Percentiles rank a stretch among this genome's conserved stretches.
Conservation (phyloP, 2,888 invertebrate genomes). For the Cerastoderma edule region DNA sequence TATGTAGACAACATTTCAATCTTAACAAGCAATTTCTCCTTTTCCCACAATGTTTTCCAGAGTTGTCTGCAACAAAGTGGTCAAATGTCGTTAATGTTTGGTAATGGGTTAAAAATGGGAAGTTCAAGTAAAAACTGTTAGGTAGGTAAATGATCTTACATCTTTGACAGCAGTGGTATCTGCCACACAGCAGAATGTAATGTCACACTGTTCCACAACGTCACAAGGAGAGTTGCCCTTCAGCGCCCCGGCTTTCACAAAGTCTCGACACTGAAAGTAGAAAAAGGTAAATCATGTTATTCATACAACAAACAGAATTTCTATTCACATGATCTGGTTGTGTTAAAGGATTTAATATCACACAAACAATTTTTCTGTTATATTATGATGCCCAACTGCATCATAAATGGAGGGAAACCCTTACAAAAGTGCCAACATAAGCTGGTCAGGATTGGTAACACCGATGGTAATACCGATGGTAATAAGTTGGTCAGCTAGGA, state of each 20-base stretch:
- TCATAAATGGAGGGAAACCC: too few relatives aligned
- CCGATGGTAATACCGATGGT: too few relatives aligned
- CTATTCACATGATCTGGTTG: too few relatives aligned
- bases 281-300: not conserved
- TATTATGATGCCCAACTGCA: too few relatives aligned
- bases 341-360: too few relatives aligned
- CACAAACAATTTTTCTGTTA: too few relatives aligned
- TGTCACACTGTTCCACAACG: conserved; percentile 95
- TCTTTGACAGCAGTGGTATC: conserved; percentile 97
- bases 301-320: too few relatives aligned
- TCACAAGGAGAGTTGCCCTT: conserved; percentile 95
- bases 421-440: too few relatives aligned
- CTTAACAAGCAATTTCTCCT: conserved; percentile 1
- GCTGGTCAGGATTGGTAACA: too few relatives aligned
- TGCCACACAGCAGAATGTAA: conserved; percentile 97
- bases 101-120: conserved; percentile 9
- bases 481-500: too few relatives aligned
- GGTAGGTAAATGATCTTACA: conserved; percentile 86
- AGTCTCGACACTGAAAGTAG: conserved; percentile 90
- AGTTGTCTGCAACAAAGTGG: not conserved
- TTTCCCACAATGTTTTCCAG: conserved; percentile 12
- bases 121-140: not conserved
- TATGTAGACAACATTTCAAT: too few relatives aligned
- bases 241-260: conserved; percentile 93
- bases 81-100: not conserved